Conservation (phyloP, 2,888 invertebrate species). For the Elgonia sp. region DNA sequence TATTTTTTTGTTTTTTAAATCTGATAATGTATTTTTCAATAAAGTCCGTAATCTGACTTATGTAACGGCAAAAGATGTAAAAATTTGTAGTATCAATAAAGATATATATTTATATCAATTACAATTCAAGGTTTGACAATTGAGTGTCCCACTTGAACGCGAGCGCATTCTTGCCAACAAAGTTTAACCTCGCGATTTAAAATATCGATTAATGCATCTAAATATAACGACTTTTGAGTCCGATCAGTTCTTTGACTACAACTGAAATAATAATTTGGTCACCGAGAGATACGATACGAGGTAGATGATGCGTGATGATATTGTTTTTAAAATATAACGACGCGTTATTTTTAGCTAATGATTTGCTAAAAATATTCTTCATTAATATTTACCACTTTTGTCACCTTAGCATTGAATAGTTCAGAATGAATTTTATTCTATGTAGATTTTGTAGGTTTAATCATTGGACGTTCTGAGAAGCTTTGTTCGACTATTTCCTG, state of each 20-base stretch:
- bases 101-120: slow-evolving; percentile 39
- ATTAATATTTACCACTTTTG: slow-evolving; percentile 18
- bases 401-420: neutral
- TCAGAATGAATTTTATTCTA: neutral
- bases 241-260: neutral
- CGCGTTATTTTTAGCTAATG: slow-evolving; percentile 1
- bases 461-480: neutral
- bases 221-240: slow-evolving; percentile 18
- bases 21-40: neutral
- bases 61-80: neutral
- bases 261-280: slow-evolving; percentile 7
- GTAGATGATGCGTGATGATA: neutral
- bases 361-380: slow-evolving; percentile 5
- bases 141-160: slow-evolving; percentile 6
- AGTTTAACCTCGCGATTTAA: slow-evolving; percentile 44
- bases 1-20: neutral
- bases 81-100: slow-evolving; percentile 23
- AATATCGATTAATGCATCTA: slow-evolving; percentile 40
- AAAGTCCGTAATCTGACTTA: slow-evolving; percentile 2
- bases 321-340: neutral
- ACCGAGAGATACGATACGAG: neutral
- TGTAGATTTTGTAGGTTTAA: slow-evolving; percentile 11
- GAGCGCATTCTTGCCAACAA: slow-evolving; percentile 37
- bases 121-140: slow-evolving; percentile 48
- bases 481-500: slow-evolving; percentile 17